Evolutionary conservation across 2,888 invertebrate species (phyloP), one percentile per base, ranked within the genome.

Genomic region (Parnassius glacialis): DNA sequence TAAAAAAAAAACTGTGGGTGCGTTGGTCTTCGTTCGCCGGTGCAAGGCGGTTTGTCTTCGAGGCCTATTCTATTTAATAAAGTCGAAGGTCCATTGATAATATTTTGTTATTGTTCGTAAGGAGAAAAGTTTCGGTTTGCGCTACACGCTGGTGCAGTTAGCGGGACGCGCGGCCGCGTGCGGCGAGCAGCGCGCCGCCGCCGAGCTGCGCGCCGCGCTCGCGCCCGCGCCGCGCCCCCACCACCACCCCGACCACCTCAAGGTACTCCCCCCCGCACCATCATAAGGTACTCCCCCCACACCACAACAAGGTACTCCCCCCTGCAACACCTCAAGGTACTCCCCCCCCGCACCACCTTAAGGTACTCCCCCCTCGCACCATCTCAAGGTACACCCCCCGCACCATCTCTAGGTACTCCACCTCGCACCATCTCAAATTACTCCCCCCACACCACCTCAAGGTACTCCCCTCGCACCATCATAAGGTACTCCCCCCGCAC

Each of bases 111-210:
- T 7, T 34, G 34, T 34, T 34, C 34, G 34, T 0, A 34, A 34
- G 34, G 34, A 34, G 34, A 34, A 34, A 7, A 34, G 34, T 34
- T 34, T 34, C 7, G 42, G 42, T 1, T 16, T 10, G 11, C 42
- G 50, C 41, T 57, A 50, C 53, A 34, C 51, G 53, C 59, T 42
- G 57, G 61, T 57, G 61, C 61, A 61, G 61, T n/a, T 53, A 43
- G 57, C 45, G 52, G 61, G 61, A 25, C 61, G 61, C n/a, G 62
- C 69, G 68, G 69, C 70, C 42, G 57, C 62, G 47, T 59, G 51
- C 57, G 56, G 64, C 45, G 52, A 34, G 1, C 10, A 10, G 57
- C 51, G 56, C 56, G 61, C 48, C 51, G 57, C 20, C 12, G 61
- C 69, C 68, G 69, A 69, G 50, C 52, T 61, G 50, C 57, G 50